Evolutionary conservation across 2,888 invertebrate species (phyloP), one percentile per base, ranked within the genome.

Genomic region (Parnassius orleans): DNA sequence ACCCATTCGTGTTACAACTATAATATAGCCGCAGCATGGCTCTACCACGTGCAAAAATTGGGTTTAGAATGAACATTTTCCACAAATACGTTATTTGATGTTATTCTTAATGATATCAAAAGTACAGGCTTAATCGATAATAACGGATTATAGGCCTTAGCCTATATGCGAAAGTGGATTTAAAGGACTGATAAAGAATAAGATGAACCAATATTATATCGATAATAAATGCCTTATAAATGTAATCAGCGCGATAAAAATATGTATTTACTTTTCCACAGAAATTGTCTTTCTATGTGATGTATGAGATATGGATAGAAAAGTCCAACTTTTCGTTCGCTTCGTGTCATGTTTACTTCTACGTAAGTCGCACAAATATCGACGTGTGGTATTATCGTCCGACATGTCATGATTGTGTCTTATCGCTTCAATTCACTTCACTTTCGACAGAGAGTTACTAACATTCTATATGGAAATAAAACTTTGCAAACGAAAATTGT

Each of bases 351-450:
- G 69, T 76, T 71, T 69, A 71, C 66, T 71, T 68, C 72, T 70
- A 74, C 55, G 56, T 71, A 72, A 77, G 60, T 65, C 61, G 65
- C 69, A 74, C 74, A 78, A 84, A 84, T 82, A 79, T 84, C 84
- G 78, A 76, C 78, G 65, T 60, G 15, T 57, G 33, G 57, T 61
- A 71, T 79, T 79, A 81, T 81, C 75, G 64, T 65, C 48, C 61
- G 68, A 64, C 69, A 68, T 65, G 67, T 68, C 68, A 59, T 57
- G 15, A n/a, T 57, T 68, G 65, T 59, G 58, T 60, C 66, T 66
- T 70, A 68, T 68, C 48, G 56, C 69, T 68, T 70, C 68, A 66
- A 63, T 67, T 67, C 68, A 64, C 48, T 67, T 67, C 68, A 64
- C 48, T 54, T 24, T 54, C 14, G 42, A 19, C 2, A 19, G 19